Percentiles rank a stretch among this genome's conserved stretches.
Conservation (phyloP, 1,140 invertebrate genomes). For the Halotydeus destructor region DNA sequence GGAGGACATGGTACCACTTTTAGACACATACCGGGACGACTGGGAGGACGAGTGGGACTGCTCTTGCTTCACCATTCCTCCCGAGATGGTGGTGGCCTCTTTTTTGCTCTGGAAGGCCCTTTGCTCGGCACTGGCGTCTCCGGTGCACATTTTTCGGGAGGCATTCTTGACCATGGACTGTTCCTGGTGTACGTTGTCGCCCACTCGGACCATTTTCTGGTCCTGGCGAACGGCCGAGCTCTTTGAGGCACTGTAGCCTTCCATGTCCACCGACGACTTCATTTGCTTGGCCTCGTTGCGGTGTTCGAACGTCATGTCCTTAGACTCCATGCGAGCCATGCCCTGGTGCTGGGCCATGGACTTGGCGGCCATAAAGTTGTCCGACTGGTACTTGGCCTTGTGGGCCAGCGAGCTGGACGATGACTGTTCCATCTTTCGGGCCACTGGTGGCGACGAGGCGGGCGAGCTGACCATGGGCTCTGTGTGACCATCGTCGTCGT, state of each 20-base stretch:
- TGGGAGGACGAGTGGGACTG: conserved; percentile 1
- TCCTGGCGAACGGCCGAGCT: conserved; percentile 35
- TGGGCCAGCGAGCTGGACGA: background rate
- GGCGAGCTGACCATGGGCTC: too few species aligned
- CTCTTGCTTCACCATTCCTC: conserved; percentile 6
- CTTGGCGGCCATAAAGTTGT: conserved; percentile 54
- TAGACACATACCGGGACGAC: conserved; percentile 1
- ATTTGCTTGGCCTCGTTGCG: conserved; percentile 34
- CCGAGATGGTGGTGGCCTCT: conserved; percentile 4
- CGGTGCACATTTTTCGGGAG: conserved; percentile 57
- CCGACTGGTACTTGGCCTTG: conserved; percentile 36
- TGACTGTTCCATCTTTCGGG: too few species aligned
- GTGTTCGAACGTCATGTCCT: conserved; percentile 55
- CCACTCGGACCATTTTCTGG: conserved; percentile 42
- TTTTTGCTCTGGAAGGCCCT: conserved; percentile 18
- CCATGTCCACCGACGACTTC: conserved; percentile 41
- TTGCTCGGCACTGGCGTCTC: conserved; percentile 61
- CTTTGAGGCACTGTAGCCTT: conserved; percentile 51
- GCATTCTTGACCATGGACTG: conserved; percentile 51
- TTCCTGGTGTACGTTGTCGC: conserved; percentile 59
- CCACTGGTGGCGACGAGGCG: too few species aligned
- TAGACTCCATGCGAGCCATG: conserved; percentile 49
- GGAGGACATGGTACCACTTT: background rate
- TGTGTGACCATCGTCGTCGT: too few species aligned
- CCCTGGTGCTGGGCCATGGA: conserved; percentile 48